Conservation (phyloP, 2,797 vertebrate species). For the Eremophila alpestris region DNA sequence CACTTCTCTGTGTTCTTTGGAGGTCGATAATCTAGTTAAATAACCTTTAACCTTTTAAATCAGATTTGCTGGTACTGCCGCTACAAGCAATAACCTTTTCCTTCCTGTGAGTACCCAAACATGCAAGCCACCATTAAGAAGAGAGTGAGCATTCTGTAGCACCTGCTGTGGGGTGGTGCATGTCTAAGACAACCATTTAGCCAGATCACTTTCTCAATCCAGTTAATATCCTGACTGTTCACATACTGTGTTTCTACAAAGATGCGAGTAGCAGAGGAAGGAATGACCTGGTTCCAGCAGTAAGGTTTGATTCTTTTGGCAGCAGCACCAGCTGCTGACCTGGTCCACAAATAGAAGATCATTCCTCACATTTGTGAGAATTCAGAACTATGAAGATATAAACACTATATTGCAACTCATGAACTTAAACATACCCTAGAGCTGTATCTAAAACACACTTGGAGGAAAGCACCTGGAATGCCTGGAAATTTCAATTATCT, state of each 20-base stretch:
- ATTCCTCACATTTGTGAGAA: neutral
- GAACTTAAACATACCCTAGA: neutral
- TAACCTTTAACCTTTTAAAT: neutral
- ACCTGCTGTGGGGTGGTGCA: neutral
- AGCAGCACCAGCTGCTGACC: neutral
- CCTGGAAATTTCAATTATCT: neutral
- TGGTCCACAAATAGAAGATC: neutral
- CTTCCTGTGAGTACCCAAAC: neutral
- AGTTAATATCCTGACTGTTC: neutral
- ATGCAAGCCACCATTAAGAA: neutral
- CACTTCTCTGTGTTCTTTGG: neutral
- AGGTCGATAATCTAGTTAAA: neutral
- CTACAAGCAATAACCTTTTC: neutral
- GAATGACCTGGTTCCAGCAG: neutral
- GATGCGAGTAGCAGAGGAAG: neutral
- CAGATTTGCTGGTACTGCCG: neutral
- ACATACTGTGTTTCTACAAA: neutral
- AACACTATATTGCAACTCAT: neutral
- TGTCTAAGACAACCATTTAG: neutral
- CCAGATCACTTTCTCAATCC: neutral
- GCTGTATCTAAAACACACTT: neutral
- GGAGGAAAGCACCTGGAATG: neutral
- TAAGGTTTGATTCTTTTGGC: neutral
- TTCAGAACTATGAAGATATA: neutral
- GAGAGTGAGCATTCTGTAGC: neutral